Evolutionary conservation across 2,113 vertebrate genomes (phyloP).

Genomic region (Hemichromis elongatus): DNA sequence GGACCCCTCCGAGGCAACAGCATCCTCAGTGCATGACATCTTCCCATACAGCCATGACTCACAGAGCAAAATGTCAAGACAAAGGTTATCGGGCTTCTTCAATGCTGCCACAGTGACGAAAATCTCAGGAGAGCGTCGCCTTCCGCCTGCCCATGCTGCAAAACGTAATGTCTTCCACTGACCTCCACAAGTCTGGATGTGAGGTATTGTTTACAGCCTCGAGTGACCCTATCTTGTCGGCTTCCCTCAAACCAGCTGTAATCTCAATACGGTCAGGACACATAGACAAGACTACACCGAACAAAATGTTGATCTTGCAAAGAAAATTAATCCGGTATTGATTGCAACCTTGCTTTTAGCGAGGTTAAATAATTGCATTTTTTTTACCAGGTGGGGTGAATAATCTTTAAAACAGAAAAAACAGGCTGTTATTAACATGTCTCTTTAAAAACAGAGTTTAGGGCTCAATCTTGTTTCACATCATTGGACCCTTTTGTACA

Average conservation of each 20-base stretch:
- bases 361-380: not conserved
- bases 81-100: conserved; percentile 50
- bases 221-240: conserved; percentile 13
- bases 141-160: not conserved
- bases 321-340: not conserved
- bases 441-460: not conserved
- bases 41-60: conserved; percentile 51
- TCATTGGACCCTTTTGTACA: not conserved
- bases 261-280: conserved; percentile 21
- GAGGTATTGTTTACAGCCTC: conserved; percentile 4
- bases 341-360: not conserved
- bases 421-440: not conserved
- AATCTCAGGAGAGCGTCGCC: not conserved
- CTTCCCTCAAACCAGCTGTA: conserved; percentile 20
- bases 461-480: not conserved
- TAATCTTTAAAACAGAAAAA: not conserved
- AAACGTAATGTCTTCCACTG: conserved; percentile 5
- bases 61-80: conserved; percentile 50
- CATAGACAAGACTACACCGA: not conserved
- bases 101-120: conserved; percentile 19
- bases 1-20: not conserved
- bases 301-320: not conserved
- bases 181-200: conserved; percentile 29
- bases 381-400: not conserved
- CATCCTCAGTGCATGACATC: conserved; percentile 31